phyloP scores from a whole-genome alignment of 2,888 invertebrate genomes.

The Gnatocerus cornutus region DNA sequence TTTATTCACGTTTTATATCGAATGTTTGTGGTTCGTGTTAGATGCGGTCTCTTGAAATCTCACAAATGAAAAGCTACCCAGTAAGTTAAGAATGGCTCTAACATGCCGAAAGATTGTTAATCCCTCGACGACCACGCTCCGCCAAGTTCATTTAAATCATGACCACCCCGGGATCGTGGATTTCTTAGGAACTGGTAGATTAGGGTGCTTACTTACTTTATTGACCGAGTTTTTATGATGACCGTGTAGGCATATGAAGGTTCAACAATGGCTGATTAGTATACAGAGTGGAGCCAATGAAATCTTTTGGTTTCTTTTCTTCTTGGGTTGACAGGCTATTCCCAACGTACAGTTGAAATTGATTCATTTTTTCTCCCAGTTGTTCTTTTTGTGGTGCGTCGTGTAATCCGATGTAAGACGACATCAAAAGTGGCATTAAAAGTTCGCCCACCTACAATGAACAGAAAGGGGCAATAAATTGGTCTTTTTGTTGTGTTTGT shows the following conservation, averaged over 20 bases:
- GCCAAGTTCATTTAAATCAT: slow-evolving; percentile 56
- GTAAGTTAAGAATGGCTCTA: slow-evolving; percentile 53
- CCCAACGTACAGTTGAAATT: not conserved
- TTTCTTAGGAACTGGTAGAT: slow-evolving; percentile 19
- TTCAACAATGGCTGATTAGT: too few species aligned
- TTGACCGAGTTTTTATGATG: slow-evolving; percentile 1
- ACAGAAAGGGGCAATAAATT: slow-evolving; percentile 17
- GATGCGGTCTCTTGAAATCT: slow-evolving; percentile 55
- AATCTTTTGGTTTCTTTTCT: too few species aligned
- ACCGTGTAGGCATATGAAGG: not conserved
- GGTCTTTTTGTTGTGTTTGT: slow-evolving; percentile 14
- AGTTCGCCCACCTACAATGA: slow-evolving; percentile 12
- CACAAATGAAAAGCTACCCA: slow-evolving; percentile 48
- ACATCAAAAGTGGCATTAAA: slow-evolving; percentile 30
- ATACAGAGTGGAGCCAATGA: too few species aligned
- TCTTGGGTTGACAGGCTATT: too few species aligned
- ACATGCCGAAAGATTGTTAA: slow-evolving; percentile 56
- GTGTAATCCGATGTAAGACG: slow-evolving; percentile 33
- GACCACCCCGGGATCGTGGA: slow-evolving; percentile 50
- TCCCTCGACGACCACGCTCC: slow-evolving; percentile 54
- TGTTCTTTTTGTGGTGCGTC: slow-evolving; percentile 21
- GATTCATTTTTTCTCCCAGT: slow-evolving; percentile 15
- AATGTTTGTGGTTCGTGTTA: slow-evolving; percentile 57
- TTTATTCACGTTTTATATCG: slow-evolving; percentile 35
- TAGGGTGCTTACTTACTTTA: slow-evolving; percentile 9